Conservation (phyloP, 2,888 invertebrate species). For the Ellobium chinense region DNA sequence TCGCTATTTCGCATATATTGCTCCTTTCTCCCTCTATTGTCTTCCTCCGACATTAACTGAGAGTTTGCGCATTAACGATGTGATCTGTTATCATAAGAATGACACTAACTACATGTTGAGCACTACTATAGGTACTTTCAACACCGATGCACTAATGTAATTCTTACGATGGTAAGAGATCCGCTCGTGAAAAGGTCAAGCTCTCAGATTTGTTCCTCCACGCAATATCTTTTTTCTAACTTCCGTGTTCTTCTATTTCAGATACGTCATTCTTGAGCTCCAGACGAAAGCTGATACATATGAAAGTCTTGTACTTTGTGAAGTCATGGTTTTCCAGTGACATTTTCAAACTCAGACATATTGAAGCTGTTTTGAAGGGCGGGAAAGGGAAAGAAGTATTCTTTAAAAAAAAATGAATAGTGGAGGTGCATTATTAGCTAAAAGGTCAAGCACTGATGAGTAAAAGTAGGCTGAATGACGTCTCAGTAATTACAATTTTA, state of each 20-base stretch:
- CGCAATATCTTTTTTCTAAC: background rate
- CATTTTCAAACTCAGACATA: too few relatives aligned
- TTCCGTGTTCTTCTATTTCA: constrained; percentile 9
- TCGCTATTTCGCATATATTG: too few relatives aligned
- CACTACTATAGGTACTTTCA: too few relatives aligned
- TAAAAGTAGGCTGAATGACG: background rate
- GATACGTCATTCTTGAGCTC: constrained; percentile 31
- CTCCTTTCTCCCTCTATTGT: too few relatives aligned
- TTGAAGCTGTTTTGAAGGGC: background rate
- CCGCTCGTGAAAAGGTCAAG: too few relatives aligned
- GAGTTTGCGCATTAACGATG: too few relatives aligned
- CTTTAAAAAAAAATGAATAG: background rate
- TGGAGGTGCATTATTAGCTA: background rate
- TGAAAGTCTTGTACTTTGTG: constrained; percentile 47
- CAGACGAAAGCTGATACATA: constrained; percentile 34
- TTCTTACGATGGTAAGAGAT: too few relatives aligned
- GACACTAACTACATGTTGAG: too few relatives aligned
- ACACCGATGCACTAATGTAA: too few relatives aligned
- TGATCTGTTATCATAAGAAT: too few relatives aligned
- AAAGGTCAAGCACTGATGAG: too few relatives aligned
- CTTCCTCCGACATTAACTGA: too few relatives aligned
- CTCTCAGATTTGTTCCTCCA: background rate
- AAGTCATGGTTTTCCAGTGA: constrained; percentile 41
- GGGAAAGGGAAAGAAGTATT: background rate
- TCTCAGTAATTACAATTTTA: background rate